Evolutionary conservation across 2,888 invertebrate species (phyloP), one percentile per base, ranked within the genome.

Genomic region (Melinaea menophilus): DNA sequence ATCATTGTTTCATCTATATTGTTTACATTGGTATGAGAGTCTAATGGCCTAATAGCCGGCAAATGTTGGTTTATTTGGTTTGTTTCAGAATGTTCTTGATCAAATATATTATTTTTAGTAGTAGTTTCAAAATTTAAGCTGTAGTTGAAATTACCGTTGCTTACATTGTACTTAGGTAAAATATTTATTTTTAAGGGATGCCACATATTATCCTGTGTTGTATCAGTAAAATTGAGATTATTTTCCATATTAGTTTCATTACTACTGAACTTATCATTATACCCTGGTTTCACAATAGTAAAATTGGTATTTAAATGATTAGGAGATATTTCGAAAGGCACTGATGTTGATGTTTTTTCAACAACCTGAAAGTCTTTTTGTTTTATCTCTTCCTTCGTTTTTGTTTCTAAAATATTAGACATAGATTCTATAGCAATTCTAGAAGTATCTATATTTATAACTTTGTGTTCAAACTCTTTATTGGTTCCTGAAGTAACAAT

Each of bases 1-100:
- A 75, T 66, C n/a, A 78, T 71, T 12, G 80, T 72, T 48, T 80
- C 75, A 71, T 82, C 81, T 61, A 82, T 78, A 72, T 75, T 74
- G 57, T 58, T 69, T 1, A 55, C 48, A 41, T 62, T 67, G 13
- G 59, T 41, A 5, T 66, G 66, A 0, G 58, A 55, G 46, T 71
- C 45, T 48, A 68, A 37, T 31, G 41, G 37, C 56, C 58, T 55
- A 5, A 41, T 31, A 13, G 51, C 9, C 13, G 58, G 47, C 2
- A 55, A 41, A 11, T 64, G 56, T 46, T 56, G 37, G 31, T 68
- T 13, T 35, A 56, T 34, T 5, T 57, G 47, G 5, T 65, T 63
- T 33, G 62, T 60, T 59, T 56, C 56, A n/a, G 60, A 59, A n/a
- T 46, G 45, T 31, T 56, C 41, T 45, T 62, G 64, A 59, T 67